Evolutionary conservation across 2,113 vertebrate genomes (phyloP), one percentile per base, ranked within the genome.

Genomic region (Plestiodon gilberti): DNA sequence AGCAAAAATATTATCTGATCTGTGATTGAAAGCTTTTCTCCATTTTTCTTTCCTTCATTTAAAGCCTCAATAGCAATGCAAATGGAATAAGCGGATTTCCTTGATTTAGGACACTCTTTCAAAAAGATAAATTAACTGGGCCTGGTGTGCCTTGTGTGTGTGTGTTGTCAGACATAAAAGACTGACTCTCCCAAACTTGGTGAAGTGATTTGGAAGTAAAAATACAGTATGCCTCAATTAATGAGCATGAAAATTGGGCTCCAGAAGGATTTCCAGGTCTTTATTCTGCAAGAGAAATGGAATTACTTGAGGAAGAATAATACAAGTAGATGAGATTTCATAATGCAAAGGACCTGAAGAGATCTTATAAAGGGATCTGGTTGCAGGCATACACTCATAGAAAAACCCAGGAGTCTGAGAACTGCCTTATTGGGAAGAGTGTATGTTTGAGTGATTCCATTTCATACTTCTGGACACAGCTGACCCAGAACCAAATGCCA

Each of bases 21-120:
- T 17, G 33, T 70, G 61, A 81, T 18, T 59, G 25, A 64, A 85
- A 23, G 71, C 83, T 78, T 84, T 84, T 76, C 75, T 89, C 38
- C 14, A 43, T 62, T 74, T 55, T 61, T 28, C 61, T 33, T 75
- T 62, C 33, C 86, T 71, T n/a, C 82, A 88, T 87, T 84, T 90
- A 88, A 86, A 88, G 83, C 55, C 73, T 90, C 89, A 70, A 55
- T 89, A 65, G 84, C 88, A 91, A 86, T 87, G 90, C n/a, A 64
- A 81, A 89, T 52, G 70, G 75, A 71, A 78, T 88, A 38, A 87
- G 90, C 74, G 40, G 89, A 83, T 89, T 82, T 57, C 79, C 69
- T 78, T 88, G 75, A 82, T 65, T 81, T 35, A 35, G 82, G 81
- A 80, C 40, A 86, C 84, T 43, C 86, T 88, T 88, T 91, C 89